Evolutionary conservation across 2,888 invertebrate genomes (phyloP).

Genomic region (Xestoiulus laeticollis): DNA sequence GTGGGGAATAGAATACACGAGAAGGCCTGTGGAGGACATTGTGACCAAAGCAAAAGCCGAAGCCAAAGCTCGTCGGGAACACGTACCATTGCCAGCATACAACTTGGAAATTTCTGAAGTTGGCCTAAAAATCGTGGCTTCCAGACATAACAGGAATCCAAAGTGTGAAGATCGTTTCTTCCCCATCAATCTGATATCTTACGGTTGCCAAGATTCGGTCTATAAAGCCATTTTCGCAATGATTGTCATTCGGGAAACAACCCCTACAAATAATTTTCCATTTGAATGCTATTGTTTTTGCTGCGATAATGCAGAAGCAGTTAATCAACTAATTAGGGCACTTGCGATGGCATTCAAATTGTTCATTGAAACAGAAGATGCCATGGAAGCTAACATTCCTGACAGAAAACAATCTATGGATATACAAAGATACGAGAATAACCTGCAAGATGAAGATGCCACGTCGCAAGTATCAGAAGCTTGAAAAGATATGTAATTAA

Average conservation of each 20-base stretch:
- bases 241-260: conserved; percentile 76
- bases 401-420: neutral
- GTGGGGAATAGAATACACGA: conserved; percentile 92
- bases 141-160: conserved; percentile 59
- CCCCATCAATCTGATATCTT: conserved; percentile 87
- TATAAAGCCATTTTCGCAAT: conserved; percentile 89
- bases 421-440: conserved; percentile 61
- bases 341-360: conserved; percentile 88
- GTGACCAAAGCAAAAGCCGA: conserved; percentile 66
- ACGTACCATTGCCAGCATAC: conserved; percentile 63
- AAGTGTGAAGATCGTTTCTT: conserved; percentile 66
- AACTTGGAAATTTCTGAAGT: conserved; percentile 73
- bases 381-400: conserved; percentile 67
- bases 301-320: conserved; percentile 82
- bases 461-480: conserved; percentile 76
- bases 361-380: conserved; percentile 78
- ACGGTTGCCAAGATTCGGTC: conserved; percentile 87
- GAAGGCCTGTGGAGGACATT: conserved; percentile 85
- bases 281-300: conserved; percentile 91
- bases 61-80: conserved; percentile 55
- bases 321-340: conserved; percentile 83
- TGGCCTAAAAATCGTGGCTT: conserved; percentile 58
- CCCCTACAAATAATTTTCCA: conserved; percentile 67
- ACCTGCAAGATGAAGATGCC: conserved; percentile 58
- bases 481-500: conserved; percentile 62